Evolutionary conservation across 2,113 vertebrate genomes (phyloP).

Genomic region (Parus major): DNA sequence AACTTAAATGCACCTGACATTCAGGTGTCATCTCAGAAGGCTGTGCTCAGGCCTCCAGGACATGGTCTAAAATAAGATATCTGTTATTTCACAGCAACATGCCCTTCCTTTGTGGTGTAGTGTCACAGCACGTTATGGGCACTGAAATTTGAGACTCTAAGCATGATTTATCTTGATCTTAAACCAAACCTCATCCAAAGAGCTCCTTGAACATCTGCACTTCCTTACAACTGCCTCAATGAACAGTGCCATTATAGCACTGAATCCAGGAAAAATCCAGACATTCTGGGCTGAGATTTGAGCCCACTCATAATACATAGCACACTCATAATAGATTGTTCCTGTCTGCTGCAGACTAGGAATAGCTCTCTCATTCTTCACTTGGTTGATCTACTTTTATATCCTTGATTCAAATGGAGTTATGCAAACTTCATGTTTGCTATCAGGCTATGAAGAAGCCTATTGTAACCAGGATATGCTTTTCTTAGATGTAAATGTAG

Average conservation of each 20-base stretch:
- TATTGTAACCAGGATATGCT: background rate
- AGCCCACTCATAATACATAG: background rate
- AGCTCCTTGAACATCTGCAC: background rate
- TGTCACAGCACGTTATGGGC: background rate
- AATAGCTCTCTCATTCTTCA: background rate
- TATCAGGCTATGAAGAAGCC: background rate
- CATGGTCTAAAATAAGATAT: background rate
- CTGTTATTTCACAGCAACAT: background rate
- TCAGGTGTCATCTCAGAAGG: background rate
- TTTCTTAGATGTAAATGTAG: conserved; percentile 18
- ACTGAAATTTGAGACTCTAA: background rate
- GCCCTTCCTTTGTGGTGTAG: background rate
- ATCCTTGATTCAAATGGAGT: background rate
- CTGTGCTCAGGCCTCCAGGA: background rate
- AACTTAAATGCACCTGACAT: background rate
- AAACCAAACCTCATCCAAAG: background rate
- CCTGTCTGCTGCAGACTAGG: background rate
- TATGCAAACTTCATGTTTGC: background rate
- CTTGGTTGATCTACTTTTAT: background rate
- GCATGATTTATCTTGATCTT: background rate
- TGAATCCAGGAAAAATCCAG: background rate
- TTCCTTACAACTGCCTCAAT: background rate
- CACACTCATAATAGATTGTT: background rate
- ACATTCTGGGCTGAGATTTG: background rate
- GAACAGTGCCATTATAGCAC: background rate